Base-by-base conservation (phyloP, 2,113 vertebrate genomes). In the Phaethornis superciliosus region DNA sequence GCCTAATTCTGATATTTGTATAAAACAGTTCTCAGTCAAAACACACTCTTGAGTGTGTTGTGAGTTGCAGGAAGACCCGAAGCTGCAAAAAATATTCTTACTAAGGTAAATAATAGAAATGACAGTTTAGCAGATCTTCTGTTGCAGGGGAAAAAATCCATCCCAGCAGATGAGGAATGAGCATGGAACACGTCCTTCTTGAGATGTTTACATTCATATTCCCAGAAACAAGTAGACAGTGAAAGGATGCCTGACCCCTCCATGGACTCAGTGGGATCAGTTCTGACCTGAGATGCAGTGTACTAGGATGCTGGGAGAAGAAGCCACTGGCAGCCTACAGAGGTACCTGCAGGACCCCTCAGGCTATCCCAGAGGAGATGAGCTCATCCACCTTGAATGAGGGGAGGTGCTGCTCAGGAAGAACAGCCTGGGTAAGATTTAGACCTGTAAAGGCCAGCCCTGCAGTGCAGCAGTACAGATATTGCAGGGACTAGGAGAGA, bases 401-500 rank as follows among this genome's bases (percentile, higher is more conserved):
- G 44, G 32, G 81, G 11, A 44, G 46, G 8, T 22, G 49, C 71
- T 77, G 46, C 55, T 58, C n/a, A 10, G 51, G 35, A 18, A 40
- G 26, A 82, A 3, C 23, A 80, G 28, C 40, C 37, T 20, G 15
- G 26, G 5, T 0, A 0, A 74, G 27, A 15, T 30, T 54, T 69
- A 51, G 40, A 40, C 20, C 12, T 69, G 56, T 35, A 59, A 35
- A 86, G 44, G 47, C 35, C 54, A 69, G 26, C 46, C 10, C 10
- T 9, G 5, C 22, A 49, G 24, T 63, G 55, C 63, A 40, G 40
- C 40, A 40, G 40, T 88, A 44, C 35, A 69, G 44, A 20, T 27
- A n/a, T 40, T 52, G 9, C 1, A 1, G 24, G 23, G n/a, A 21
- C 19, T 54, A 37, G 63, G 26, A 56, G 49, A 82, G 30, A 21